These are phyloP conservation scores for Heliconius ethilla DNA, from an alignment of 2,888 invertebrate genomes.

Conservation along the genomic window DNA sequence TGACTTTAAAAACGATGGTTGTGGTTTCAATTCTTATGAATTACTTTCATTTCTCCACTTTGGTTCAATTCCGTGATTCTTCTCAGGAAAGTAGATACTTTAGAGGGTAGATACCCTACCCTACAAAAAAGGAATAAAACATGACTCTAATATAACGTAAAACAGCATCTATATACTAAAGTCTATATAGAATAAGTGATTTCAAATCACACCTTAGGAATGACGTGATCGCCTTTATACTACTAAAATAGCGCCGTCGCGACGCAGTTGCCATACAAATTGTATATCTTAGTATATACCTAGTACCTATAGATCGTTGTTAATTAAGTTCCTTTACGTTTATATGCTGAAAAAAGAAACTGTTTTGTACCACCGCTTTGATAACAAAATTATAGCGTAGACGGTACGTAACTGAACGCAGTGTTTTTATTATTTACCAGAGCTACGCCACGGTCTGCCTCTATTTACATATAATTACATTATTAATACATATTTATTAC, in stretches of 20 bases:
- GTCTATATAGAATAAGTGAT: neutral
- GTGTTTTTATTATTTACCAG: neutral
- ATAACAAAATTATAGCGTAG: neutral
- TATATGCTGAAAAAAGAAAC: too few species aligned
- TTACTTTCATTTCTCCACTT: too few species aligned
- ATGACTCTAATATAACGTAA: neutral
- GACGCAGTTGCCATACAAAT: neutral
- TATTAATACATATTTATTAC: too few species aligned
- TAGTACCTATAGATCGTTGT: neutral
- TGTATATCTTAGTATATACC: neutral
- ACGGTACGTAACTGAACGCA: neutral
- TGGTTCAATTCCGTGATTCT: too few species aligned
- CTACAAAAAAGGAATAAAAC: too few species aligned
- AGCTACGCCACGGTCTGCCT: neutral
- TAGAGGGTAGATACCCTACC: too few species aligned
- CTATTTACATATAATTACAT: too few species aligned
- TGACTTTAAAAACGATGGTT: too few species aligned
- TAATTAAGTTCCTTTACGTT: neutral
- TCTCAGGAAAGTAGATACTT: too few species aligned
- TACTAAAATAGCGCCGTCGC: neutral
- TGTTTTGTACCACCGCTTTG: too few species aligned
- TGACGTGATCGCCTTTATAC: neutral
- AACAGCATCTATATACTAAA: neutral
- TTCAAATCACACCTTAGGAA: neutral
- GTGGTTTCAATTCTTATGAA: too few species aligned